Percentiles rank a stretch among this genome's conserved stretches.
phyloP scores from a whole-genome alignment of 92 coral and sea anemone species.

The Metridium senile region DNA sequence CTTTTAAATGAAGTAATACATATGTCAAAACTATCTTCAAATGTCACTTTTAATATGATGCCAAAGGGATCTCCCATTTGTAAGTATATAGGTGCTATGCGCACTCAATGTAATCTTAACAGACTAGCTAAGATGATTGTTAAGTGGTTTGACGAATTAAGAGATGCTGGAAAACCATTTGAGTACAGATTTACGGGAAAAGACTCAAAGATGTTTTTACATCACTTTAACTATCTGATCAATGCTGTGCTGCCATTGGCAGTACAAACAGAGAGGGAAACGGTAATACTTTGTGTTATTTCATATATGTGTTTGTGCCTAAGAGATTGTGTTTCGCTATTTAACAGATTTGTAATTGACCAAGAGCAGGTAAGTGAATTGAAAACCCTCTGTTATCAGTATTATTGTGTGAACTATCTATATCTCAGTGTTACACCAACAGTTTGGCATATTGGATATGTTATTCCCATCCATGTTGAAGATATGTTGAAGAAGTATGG shows the following conservation, averaged over 20 bases:
- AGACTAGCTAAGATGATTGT: conserved; percentile 35
- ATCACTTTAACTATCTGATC: conserved; percentile 51
- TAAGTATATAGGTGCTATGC: conserved; percentile 23
- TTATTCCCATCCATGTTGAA: conserved; percentile 43
- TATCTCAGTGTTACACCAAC: conserved; percentile 33
- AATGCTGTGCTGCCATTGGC: conserved; percentile 23
- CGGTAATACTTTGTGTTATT: conserved; percentile 29
- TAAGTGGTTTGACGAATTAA: conserved; percentile 53
- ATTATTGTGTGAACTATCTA: conserved; percentile 18
- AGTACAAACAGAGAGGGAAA: conserved; percentile 19
- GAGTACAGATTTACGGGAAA: conserved; percentile 60
- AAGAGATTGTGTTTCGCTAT: conserved; percentile 57
- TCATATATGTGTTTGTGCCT: conserved; percentile 45
- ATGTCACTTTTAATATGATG: too few species aligned
- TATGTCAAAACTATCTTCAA: too few species aligned
- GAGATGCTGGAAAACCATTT: conserved; percentile 34
- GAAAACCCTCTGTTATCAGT: conserved; percentile 11
- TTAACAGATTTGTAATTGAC: conserved; percentile 18
- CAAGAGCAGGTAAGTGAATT: conserved; percentile 24
- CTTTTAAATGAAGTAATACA: too few species aligned
- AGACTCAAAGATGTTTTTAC: conserved; percentile 43
- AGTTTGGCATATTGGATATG: conserved; percentile 32
- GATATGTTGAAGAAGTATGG: conserved; percentile 50
- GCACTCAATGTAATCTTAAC: conserved; percentile 9
- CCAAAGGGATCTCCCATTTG: conserved; percentile 38